Evolutionary conservation across 2,888 invertebrate genomes (phyloP), one percentile per base, ranked within the genome.

Genomic region (Pandemis heparana): DNA sequence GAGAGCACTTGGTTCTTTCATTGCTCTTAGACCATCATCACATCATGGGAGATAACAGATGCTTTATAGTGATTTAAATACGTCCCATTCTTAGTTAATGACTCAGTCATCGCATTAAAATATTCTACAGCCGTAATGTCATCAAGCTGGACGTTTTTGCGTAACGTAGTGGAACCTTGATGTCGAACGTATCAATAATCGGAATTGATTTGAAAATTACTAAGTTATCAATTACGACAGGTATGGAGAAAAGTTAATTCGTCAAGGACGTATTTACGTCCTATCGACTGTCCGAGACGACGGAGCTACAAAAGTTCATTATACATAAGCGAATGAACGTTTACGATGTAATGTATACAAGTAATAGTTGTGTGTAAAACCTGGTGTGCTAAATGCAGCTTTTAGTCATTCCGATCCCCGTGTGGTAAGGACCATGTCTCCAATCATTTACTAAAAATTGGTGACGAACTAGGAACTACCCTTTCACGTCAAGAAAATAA

Each of bases 151-250:
- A 71, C 65, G 67, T 63, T 73, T 70, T 71, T 73, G 64, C 73
- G 73, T 73, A 73, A 73, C 39, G 5, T 16, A 48, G 23, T 5
- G 8, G 23, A 67, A 59, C 68, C 73, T 73, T 73, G 73, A 64
- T 46, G 68, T 66, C 32, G 46, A 43, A 53, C 18, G 63, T 39
- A 68, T 68, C 66, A 41, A 18, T 56, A 38, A 43, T 59, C 23
- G 16, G 66, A 61, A 67, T 67, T 59, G 71, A 71, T 71, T 71
- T 51, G 68, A 64, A 73, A 69, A 73, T 64, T 16, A 73, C 73
- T 68, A 73, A 63, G 56, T 73, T 38, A 62, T 73, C 68, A 68
- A 63, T 68, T 73, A 73, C 43, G 73, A 69, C 68, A 68, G 68
- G 18, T 67, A 56, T 72, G 68, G 38, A 72, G 72, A 16, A 56